phyloP scores from a whole-genome alignment of 2,113 vertebrate species.

The Equus quagga region DNA sequence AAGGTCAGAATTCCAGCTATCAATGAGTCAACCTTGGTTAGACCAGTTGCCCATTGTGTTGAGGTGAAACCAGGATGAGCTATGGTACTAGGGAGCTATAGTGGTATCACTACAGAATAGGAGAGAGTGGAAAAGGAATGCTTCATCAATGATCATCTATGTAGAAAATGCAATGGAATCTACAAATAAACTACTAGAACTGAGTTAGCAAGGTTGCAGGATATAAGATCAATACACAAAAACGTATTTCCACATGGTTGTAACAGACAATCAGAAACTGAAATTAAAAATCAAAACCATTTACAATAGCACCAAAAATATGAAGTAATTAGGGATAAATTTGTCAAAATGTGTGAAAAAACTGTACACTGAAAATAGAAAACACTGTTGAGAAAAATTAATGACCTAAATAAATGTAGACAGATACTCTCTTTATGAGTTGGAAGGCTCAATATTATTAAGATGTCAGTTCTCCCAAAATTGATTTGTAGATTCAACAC shows the following conservation, averaged over 20 bases:
- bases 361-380: not conserved
- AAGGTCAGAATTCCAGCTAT: not conserved
- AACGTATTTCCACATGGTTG: slow-evolving; percentile 20
- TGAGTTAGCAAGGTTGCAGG: not conserved
- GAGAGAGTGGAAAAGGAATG: slow-evolving; percentile 24
- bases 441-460: slow-evolving; percentile 33
- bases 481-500: not conserved
- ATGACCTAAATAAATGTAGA: slow-evolving; percentile 34
- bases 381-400: slow-evolving; percentile 49
- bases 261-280: not conserved
- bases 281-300: slow-evolving; percentile 50
- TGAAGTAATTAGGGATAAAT: slow-evolving; percentile 42
- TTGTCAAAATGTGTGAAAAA: slow-evolving; percentile 59
- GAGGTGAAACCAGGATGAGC: not conserved
- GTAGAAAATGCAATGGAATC: slow-evolving; percentile 36
- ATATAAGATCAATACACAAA: slow-evolving; percentile 3
- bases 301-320: slow-evolving; percentile 41
- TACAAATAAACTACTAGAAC: not conserved
- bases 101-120: not conserved
- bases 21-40: slow-evolving; percentile 12
- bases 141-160: slow-evolving; percentile 46
- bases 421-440: not conserved
- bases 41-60: not conserved
- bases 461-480: slow-evolving; percentile 4
- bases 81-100: not conserved